Evolutionary conservation across 2,113 vertebrate species (phyloP), one percentile per base, ranked within the genome.

Genomic region (Narcine bancroftii): DNA sequence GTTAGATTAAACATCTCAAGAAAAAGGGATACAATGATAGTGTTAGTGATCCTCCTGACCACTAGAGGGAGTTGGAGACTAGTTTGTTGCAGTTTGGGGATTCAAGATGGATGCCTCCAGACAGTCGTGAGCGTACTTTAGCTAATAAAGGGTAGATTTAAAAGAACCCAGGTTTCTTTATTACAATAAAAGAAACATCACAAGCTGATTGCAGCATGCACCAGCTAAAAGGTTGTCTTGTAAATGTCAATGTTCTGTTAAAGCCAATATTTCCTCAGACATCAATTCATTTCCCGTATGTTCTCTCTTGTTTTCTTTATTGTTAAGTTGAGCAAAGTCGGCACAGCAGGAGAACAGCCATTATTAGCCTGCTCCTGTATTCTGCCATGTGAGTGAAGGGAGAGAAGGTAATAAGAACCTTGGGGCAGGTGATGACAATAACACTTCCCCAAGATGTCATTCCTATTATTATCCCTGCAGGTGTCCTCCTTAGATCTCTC

Each of bases 231-330:
- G 81, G 81, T 53, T 87, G 53, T 87, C 53, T 60, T 19, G 53
- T 87, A 36, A 87, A 87, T 56, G 81, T n/a, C 53, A 24, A 87
- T 56, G 79, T 56, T 85, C 17, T 0, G 33, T 85, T 56, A n/a
- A 56, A 85, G 79, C 79, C 50, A 56, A 36, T 60, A 60, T 87
- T 87, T 63, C 81, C 53, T 63, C 81, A 63, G 81, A 87, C 81
- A 87, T n/a, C 81, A 87, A 63, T 63, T 60, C 60, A 63, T 63
- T 60, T 50, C 53, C n/a, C 9, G 36, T 63, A 60, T 60, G 53
- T 36, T 87, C 53, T 17, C 81, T 87, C 53, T 87, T 87, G 53
- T 87, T 36, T 87, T 7, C 81, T 36, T n/a, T 9, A 21, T 87
- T 36, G 5, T 60, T 87, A 19, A 36, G 36, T 63, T 87, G 76